Evolutionary conservation across 1,140 invertebrate species (phyloP), one percentile per base, ranked within the genome.

Genomic region (Hyposmocoma kahamanoa): DNA sequence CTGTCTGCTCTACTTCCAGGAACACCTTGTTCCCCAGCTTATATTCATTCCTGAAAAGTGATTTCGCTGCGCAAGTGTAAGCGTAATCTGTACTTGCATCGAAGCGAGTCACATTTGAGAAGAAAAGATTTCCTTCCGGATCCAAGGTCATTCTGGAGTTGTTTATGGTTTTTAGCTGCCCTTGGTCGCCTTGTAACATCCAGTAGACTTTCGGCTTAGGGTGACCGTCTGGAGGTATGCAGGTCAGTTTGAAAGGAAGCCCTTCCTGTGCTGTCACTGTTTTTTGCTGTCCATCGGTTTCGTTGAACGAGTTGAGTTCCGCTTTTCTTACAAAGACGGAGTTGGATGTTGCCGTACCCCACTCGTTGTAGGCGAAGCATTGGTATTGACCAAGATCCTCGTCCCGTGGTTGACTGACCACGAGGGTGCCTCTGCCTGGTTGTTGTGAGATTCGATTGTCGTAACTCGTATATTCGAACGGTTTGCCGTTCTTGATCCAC

Each of bases 371-470:
- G 0, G 98, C 98, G 80, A 97, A 97, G 86, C 98, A 99, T 75
- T 99, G 97, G 84, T 99, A 99, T 61, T 98, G 94, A 22, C 97
- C 96, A 21, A 97, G 88, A 85, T 99, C 97, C 71, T 97, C 97
- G 63, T 97, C 93, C 45, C 92, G 88, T 0, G 97, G 97, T 55
- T 90, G 90, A 26, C 94, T 93, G 46, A 98, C 94, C 3, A 98
- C 94, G 9, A 99, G 86, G 0, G 97, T 98, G 47, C 97, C 97
- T 57, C 95, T 88, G 1, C 96, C 95, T 0, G 95, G 93, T 61
- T 98, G 96, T 72, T 97, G 95, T 1, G 93, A 94, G 73, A 99
- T 98, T 56, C 97, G 91, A 59, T 97, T 93, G 71, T 97, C 95
- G 75, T 98, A 98, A 1, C 94, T 91, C 71, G 95, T 92, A 89